phyloP scores from a whole-genome alignment of 2,888 invertebrate species.

The Eupithecia exiguata region DNA sequence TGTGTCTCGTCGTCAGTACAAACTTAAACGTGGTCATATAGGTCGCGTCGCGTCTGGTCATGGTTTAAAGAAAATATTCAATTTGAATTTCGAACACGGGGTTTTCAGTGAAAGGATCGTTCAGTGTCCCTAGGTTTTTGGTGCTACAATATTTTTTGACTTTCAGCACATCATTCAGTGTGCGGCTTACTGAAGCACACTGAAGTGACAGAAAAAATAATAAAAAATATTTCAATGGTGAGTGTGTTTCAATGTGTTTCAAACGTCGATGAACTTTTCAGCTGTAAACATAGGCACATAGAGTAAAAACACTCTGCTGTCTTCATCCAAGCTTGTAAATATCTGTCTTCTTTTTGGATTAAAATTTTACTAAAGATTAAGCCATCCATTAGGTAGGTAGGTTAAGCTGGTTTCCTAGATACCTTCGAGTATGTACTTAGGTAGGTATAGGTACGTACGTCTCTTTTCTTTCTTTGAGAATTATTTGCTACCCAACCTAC shows the following conservation, averaged over 20 bases:
- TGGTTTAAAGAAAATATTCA: constrained; percentile 1
- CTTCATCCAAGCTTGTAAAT: neutral
- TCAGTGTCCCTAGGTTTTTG: neutral
- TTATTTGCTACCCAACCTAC: neutral
- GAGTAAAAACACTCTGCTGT: neutral
- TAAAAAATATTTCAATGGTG: neutral
- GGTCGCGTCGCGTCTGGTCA: constrained; percentile 47
- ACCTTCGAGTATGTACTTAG: neutral
- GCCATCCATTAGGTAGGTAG: neutral
- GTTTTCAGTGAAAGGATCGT: neutral
- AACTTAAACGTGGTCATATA: constrained; percentile 33
- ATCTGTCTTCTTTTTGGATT: neutral
- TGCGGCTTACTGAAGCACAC: too few species aligned
- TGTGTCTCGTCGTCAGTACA: constrained; percentile 39
- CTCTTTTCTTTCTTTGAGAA: neutral
- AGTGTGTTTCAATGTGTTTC: too few species aligned
- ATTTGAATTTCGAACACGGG: constrained; percentile 16
- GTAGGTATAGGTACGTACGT: too few species aligned
- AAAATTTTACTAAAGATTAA: neutral
- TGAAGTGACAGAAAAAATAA: neutral
- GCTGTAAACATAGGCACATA: neutral
- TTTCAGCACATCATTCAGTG: too few species aligned
- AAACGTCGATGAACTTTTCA: neutral
- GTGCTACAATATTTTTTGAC: neutral
- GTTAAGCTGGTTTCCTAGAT: neutral